Conservation (phyloP, 2,888 invertebrate species). For the Drosophila imparisetae region DNA sequence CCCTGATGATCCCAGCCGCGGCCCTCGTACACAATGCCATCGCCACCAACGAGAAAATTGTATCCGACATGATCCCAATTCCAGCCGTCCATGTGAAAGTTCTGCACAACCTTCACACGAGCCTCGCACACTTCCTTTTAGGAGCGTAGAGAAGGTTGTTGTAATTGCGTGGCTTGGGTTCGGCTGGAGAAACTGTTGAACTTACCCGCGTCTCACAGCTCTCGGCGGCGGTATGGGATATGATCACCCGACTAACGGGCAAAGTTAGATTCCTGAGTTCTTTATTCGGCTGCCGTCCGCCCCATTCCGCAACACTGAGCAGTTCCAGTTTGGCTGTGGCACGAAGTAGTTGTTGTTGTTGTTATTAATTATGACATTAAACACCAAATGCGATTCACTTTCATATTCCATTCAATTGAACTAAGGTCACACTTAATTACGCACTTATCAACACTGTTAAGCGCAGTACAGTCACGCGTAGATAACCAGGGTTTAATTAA, state of each 20-base stretch:
- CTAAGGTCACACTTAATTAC: constrained; percentile 65
- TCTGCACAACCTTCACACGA: constrained; percentile 85
- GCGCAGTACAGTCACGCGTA: constrained; percentile 24
- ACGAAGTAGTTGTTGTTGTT: constrained; percentile 26
- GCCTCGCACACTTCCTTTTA: constrained; percentile 86
- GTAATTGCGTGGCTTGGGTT: not conserved
- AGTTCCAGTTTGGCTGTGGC: constrained; percentile 84
- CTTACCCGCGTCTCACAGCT: constrained; percentile 86
- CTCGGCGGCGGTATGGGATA: constrained; percentile 89
- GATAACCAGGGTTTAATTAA: not conserved
- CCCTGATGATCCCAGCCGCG: constrained; percentile 91
- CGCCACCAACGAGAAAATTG: constrained; percentile 92
- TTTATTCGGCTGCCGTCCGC: constrained; percentile 88
- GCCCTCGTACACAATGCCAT: constrained; percentile 90
- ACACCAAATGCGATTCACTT: constrained; percentile 35
- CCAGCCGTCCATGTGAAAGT: constrained; percentile 88
- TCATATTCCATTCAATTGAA: constrained; percentile 82
- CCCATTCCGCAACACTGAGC: constrained; percentile 88
- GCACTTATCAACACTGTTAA: constrained; percentile 62
- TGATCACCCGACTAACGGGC: constrained; percentile 86
- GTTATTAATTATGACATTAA: constrained; percentile 28
- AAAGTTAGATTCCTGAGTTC: constrained; percentile 84
- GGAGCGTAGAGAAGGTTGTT: not conserved
- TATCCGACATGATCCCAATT: constrained; percentile 90
- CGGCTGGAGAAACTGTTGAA: not conserved